phyloP scores from a whole-genome alignment of 2,888 invertebrate genomes.

The Argyresthia goedartella region DNA sequence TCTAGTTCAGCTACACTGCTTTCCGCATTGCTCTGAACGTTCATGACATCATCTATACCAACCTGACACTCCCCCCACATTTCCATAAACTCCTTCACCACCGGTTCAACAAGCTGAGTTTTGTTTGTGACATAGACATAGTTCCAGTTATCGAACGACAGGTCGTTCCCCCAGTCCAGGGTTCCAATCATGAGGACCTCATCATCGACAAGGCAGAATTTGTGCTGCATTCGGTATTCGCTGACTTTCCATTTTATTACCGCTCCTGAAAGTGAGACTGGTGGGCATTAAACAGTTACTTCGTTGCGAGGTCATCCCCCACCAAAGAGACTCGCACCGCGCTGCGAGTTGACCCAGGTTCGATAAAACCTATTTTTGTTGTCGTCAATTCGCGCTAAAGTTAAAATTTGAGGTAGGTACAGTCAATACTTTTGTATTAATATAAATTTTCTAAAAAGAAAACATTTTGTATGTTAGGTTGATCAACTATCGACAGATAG shows the following conservation, averaged over 20 bases:
- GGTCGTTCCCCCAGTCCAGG: conserved; percentile 82
- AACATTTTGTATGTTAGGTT: too few species aligned
- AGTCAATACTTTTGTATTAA: too few species aligned
- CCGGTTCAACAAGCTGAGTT: conserved; percentile 62
- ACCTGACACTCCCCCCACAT: conserved; percentile 58
- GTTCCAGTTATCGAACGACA: conserved; percentile 78
- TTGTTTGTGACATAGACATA: conserved; percentile 76
- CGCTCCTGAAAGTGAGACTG: conserved; percentile 58
- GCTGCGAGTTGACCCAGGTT: too few species aligned
- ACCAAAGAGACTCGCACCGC: too few species aligned
- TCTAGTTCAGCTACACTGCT: neutral
- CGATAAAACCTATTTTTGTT: too few species aligned
- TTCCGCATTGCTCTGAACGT: neutral
- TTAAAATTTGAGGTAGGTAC: too few species aligned
- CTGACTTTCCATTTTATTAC: conserved; percentile 59
- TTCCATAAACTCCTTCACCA: conserved; percentile 13
- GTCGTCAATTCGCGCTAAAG: too few species aligned
- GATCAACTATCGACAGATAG: too few species aligned
- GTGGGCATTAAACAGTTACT: neutral
- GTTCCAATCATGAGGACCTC: conserved; percentile 77
- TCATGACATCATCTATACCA: neutral
- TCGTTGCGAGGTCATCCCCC: too few species aligned
- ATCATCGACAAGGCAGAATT: conserved; percentile 79
- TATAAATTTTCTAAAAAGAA: too few species aligned
- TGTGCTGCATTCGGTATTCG: conserved; percentile 79